Evolutionary conservation across 2,113 vertebrate species (phyloP), one percentile per base, ranked within the genome.

Genomic region (Zeus faber): DNA sequence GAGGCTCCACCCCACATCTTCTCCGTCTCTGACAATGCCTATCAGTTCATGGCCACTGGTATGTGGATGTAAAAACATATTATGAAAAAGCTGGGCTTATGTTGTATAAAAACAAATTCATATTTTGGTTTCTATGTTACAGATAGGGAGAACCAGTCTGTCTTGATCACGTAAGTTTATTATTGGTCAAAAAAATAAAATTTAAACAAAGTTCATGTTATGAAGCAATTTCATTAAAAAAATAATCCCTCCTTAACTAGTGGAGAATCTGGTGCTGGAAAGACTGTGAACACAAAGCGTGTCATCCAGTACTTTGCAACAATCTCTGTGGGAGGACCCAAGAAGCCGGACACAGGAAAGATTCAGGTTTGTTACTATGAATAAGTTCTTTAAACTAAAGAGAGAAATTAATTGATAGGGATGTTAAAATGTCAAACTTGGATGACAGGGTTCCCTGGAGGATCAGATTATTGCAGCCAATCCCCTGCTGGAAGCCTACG

Each of bases 1-100:
- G 40, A 43, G 40, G 40, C 40, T 11, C 40, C 40, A 43, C 40
- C 40, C 40, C 40, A 43, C 40, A 43, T 43, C 40, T 43, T 43
- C 40, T 43, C 40, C 18, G 40, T 43, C 40, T 43, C 40, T 43
- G 40, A 43, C 40, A 43, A 47, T 18, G 44, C 23, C 3, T 23
- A 10, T 13, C 31, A 33, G 31, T 10, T 10, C 31, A 33, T 33
- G 31, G 8, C 13, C 13, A 33, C 31, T 3, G 31, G 31, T 33
- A 33, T 33, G 31, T 33, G 13, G 9, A 33, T 8, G 31, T 2
- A 33, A 33, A 33, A 7, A 33, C 6, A 33, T 2, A 33, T n/a
- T 10, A 33, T 33, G 31, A 8, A 33, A 33, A 33, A 10, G 31
- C 3, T 1, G 9, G 31, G 31, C 13, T 1, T 4, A 33, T 10